These are phyloP conservation scores for Athalia circularis DNA, from an alignment of 2,888 invertebrate species.

Conservation along the genomic window DNA sequence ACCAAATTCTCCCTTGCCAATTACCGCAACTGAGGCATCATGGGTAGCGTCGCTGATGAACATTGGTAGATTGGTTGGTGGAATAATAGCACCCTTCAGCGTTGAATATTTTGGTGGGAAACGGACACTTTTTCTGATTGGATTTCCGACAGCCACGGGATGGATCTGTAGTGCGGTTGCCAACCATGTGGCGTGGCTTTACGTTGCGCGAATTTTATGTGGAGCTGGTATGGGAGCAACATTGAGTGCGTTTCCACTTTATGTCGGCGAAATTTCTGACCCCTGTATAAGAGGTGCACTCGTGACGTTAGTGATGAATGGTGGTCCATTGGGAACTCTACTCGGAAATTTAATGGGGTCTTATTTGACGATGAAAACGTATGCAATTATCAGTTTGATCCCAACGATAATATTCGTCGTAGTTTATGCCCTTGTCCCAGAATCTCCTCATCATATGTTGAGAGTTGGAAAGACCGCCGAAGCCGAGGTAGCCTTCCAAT, in stretches of 20 bases:
- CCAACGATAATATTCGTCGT: conserved; percentile 64
- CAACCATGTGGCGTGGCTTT: conserved; percentile 66
- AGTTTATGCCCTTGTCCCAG: conserved; percentile 67
- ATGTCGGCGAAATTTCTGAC: conserved; percentile 69
- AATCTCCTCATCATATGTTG: conserved; percentile 70
- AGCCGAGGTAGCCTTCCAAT: conserved; percentile 68
- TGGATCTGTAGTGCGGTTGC: conserved; percentile 67
- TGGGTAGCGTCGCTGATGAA: conserved; percentile 70
- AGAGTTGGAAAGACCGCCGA: conserved; percentile 60
- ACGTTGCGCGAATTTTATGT: conserved; percentile 62
- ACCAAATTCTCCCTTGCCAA: conserved; percentile 55
- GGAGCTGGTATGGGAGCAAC: conserved; percentile 68
- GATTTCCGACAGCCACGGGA: conserved; percentile 61
- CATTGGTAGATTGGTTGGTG: conserved; percentile 66
- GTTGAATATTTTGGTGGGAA: conserved; percentile 67
- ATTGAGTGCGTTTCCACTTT: conserved; percentile 66
- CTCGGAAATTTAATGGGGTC: conserved; percentile 70
- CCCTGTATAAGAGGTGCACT: conserved; percentile 69
- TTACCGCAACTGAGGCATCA: conserved; percentile 65
- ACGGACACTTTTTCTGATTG: conserved; percentile 61
- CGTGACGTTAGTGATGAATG: conserved; percentile 68
- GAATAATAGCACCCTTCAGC: conserved; percentile 61
- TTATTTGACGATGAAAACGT: conserved; percentile 67
- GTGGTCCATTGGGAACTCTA: conserved; percentile 64
- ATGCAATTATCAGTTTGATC: conserved; percentile 64